These are phyloP conservation scores for Drosophila oshimai DNA, from an alignment of 1,140 invertebrate species.

Conservation along the genomic window DNA sequence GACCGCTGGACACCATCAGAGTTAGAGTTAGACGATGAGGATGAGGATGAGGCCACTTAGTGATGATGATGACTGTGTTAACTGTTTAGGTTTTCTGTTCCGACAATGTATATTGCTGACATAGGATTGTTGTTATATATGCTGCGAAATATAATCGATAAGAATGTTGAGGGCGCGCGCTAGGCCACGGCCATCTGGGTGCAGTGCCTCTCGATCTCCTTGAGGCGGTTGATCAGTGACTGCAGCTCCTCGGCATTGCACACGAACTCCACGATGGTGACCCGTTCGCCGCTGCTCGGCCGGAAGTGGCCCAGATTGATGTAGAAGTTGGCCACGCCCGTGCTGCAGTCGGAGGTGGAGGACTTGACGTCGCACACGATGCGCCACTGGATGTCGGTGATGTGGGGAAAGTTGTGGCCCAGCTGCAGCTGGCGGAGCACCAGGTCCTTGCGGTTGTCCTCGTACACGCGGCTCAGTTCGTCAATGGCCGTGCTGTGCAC, in stretches of 20 bases:
- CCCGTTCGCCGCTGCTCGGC: slow-evolving; percentile 63
- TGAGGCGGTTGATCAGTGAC: slow-evolving; percentile 71
- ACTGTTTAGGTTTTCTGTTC: slow-evolving; percentile 23
- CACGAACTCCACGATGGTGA: slow-evolving; percentile 68
- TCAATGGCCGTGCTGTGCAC: slow-evolving; percentile 50
- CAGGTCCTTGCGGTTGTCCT: slow-evolving; percentile 66
- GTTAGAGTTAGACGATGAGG: not conserved
- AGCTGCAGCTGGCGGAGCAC: slow-evolving; percentile 66
- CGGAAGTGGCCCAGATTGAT: slow-evolving; percentile 70
- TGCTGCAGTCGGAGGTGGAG: slow-evolving; percentile 63
- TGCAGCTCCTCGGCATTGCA: slow-evolving; percentile 81
- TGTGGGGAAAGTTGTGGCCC: slow-evolving; percentile 69
- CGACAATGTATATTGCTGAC: slow-evolving; percentile 22
- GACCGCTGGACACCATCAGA: not conserved
- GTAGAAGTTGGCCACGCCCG: slow-evolving; percentile 62
- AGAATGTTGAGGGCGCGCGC: slow-evolving; percentile 6
- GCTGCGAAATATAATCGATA: slow-evolving; percentile 28
- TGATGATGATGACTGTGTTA: slow-evolving; percentile 52
- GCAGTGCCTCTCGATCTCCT: slow-evolving; percentile 80
- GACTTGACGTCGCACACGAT: slow-evolving; percentile 77
- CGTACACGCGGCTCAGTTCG: slow-evolving; percentile 66
- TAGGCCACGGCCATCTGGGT: slow-evolving; percentile 59
- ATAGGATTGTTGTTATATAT: slow-evolving; percentile 24
- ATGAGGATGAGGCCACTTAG: slow-evolving; percentile 14
- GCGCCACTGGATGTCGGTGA: slow-evolving; percentile 79